Conservation (phyloP, 1,140 invertebrate species). For the Sycobia sp. region DNA sequence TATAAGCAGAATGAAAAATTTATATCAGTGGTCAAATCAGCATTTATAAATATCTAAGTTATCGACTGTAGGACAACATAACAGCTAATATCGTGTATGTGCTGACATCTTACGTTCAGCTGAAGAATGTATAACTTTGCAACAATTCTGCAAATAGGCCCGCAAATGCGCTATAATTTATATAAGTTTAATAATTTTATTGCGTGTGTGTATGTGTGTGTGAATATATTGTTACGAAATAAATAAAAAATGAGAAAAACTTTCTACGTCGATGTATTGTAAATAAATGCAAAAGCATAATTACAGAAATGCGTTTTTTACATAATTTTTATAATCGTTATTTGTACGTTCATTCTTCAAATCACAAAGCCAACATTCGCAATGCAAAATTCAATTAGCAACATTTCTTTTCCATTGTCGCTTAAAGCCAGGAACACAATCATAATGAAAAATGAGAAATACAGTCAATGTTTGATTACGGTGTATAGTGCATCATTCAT, state of each 20-base stretch:
- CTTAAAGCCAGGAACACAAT: neutral
- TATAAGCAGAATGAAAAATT: too few relatives aligned
- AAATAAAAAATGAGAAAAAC: slow-evolving; percentile 4
- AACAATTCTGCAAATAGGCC: too few relatives aligned
- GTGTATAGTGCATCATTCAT: too few relatives aligned
- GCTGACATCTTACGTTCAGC: slow-evolving; percentile 9
- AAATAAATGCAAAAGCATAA: slow-evolving; percentile 43
- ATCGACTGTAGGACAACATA: neutral
- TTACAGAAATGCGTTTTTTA: slow-evolving; percentile 35
- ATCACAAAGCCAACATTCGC: slow-evolving; percentile 2
- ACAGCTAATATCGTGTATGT: neutral
- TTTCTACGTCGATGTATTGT: slow-evolving; percentile 29
- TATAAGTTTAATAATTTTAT: too few relatives aligned
- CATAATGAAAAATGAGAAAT: slow-evolving; percentile 6
- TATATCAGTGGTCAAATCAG: too few relatives aligned
- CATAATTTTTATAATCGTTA: slow-evolving; percentile 17
- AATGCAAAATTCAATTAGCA: slow-evolving; percentile 1
- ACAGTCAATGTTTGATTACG: too few relatives aligned
- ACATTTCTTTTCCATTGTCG: slow-evolving; percentile 2
- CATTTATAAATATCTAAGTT: slow-evolving; percentile 17
- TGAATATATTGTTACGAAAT: too few relatives aligned
- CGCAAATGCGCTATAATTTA: slow-evolving; percentile 1
- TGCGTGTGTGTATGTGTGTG: too few relatives aligned
- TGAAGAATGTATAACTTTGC: too few relatives aligned
- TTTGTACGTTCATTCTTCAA: neutral